A percentile compares a stretch with the other conserved stretches of the same genome.
Evolutionary conservation across 2,113 vertebrate genomes (phyloP).

Genomic region (Oryzias curvinotus): DNA sequence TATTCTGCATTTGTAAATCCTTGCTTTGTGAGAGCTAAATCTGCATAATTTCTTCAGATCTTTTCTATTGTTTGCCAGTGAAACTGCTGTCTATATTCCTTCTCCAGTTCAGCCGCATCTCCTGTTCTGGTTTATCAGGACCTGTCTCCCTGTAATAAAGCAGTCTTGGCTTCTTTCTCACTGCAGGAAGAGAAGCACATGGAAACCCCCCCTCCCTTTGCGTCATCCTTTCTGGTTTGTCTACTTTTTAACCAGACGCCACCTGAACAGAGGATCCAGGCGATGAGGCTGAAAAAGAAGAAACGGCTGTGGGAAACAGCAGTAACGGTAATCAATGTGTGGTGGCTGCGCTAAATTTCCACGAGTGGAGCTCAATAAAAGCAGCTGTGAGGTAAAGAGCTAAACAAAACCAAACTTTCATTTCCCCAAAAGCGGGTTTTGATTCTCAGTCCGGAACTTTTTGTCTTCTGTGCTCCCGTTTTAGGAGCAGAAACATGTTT

Average conservation of each 20-base stretch:
- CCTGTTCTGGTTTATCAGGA: slow-evolving; percentile 21
- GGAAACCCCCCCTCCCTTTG: not conserved
- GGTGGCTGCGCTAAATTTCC: slow-evolving; percentile 36
- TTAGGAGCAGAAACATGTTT: slow-evolving; percentile 11
- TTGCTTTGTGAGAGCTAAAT: too few relatives aligned
- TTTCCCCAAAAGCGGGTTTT: slow-evolving; percentile 11
- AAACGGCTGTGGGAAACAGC: not conserved
- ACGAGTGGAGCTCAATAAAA: slow-evolving; percentile 39
- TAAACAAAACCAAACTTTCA: slow-evolving; percentile 3
- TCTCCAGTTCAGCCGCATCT: too few relatives aligned
- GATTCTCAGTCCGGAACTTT: not conserved
- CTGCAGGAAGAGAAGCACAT: not conserved
- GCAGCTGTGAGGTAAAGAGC: not conserved
- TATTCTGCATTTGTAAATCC: too few relatives aligned
- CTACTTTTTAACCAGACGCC: slow-evolving; percentile 23
- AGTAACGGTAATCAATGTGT: slow-evolving; percentile 29
- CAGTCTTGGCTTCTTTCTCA: slow-evolving; percentile 1
- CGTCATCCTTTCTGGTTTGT: slow-evolving; percentile 22
- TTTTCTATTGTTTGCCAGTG: too few relatives aligned
- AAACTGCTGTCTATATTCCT: too few relatives aligned
- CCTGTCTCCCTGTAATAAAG: slow-evolving; percentile 27
- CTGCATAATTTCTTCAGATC: too few relatives aligned
- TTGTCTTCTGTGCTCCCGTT: not conserved
- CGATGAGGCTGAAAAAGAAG: slow-evolving; percentile 15
- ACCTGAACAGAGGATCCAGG: slow-evolving; percentile 21